Percentiles rank a stretch among this genome's conserved stretches.
Evolutionary conservation across 1,140 invertebrate genomes (phyloP).

Genomic region (Psilanteris sp.): DNA sequence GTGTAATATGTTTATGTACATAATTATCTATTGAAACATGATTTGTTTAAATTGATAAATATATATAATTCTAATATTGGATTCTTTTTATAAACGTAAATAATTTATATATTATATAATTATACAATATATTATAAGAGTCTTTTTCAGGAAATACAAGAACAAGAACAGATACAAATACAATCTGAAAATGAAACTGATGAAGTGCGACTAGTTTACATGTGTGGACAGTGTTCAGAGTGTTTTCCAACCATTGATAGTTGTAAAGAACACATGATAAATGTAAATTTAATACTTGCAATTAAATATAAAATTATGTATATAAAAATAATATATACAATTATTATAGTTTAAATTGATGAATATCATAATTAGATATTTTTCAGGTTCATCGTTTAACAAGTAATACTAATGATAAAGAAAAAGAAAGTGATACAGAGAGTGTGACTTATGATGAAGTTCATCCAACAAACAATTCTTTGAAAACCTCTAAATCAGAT

Average conservation of each 20-base stretch:
- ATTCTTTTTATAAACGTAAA: too few species aligned
- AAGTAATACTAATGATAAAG: conserved; percentile 55
- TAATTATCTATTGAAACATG: too few species aligned
- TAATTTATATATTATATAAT: background rate
- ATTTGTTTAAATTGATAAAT: too few species aligned
- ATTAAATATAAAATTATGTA: too few species aligned
- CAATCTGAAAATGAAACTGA: conserved; percentile 47
- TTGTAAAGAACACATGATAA: conserved; percentile 80
- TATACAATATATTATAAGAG: too few species aligned
- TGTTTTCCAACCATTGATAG: conserved; percentile 79
- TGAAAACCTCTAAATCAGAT: conserved; percentile 53
- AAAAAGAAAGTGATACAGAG: conserved; percentile 48
- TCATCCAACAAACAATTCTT: conserved; percentile 6
- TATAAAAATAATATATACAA: too few species aligned
- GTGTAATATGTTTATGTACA: too few species aligned
- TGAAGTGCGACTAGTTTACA: conserved; percentile 73
- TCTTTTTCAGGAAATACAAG: conserved; percentile 3
- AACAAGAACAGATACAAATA: conserved; percentile 56
- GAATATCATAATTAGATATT: too few species aligned
- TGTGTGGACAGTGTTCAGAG: conserved; percentile 79
- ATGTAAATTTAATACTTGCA: too few species aligned
- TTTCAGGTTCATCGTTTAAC: conserved; percentile 71
- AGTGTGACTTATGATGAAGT: conserved; percentile 39
- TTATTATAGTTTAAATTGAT: too few species aligned
- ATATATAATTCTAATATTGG: too few species aligned